These are phyloP conservation scores for Hippolais icterina DNA, from an alignment of 2,113 vertebrate genomes.

Conservation along the genomic window DNA sequence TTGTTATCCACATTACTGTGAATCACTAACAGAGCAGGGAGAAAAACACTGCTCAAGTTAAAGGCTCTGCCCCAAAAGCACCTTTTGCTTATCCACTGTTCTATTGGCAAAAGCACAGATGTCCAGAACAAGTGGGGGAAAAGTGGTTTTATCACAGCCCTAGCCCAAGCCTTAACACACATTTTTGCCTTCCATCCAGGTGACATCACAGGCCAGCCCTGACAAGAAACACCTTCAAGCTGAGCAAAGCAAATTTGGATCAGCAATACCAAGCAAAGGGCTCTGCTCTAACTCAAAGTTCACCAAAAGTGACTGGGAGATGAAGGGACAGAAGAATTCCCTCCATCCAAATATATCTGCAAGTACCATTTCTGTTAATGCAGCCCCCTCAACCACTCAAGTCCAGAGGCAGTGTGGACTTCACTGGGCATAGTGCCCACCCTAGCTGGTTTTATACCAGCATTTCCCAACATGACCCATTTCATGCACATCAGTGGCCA, in stretches of 20 bases:
- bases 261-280: background rate
- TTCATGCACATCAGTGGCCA: background rate
- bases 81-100: rapidly evolving
- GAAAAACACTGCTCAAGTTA: rapidly evolving
- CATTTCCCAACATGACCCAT: background rate
- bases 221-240: background rate
- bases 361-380: background rate
- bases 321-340: background rate
- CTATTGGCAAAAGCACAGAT: background rate
- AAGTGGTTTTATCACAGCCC: rapidly evolving
- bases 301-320: background rate
- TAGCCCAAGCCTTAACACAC: background rate
- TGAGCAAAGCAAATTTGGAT: background rate
- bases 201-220: no score
- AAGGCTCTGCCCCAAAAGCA: no score
- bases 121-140: no score
- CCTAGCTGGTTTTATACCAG: background rate
- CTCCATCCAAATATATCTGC: rapidly evolving
- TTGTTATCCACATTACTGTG: rapidly evolving
- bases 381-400: background rate
- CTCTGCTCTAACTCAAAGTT: background rate
- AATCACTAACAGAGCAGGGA: background rate
- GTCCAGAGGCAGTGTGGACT: rapidly evolving
- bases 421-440: background rate
- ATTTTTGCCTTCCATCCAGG: no score